These are phyloP conservation scores for Polymixis lichenea DNA, from an alignment of 2,888 invertebrate genomes.

Conservation along the genomic window DNA sequence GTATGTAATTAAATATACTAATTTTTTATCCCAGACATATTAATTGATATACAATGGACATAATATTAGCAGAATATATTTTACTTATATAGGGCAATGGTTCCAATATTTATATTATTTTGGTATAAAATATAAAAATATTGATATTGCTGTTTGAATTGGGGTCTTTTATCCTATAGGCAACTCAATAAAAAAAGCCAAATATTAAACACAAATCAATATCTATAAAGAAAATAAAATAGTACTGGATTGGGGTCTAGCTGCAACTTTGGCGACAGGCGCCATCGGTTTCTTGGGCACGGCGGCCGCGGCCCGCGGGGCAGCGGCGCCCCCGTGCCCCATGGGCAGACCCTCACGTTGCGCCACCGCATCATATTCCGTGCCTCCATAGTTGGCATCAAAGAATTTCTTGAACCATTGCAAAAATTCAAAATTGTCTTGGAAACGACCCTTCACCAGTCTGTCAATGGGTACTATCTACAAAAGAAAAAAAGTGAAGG, in stretches of 20 bases:
- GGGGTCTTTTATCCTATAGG: constrained; percentile 35
- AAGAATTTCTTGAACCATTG: constrained; percentile 99
- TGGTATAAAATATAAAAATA: constrained; percentile 49
- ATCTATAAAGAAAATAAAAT: constrained; percentile 79
- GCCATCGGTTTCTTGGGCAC: constrained; percentile 84
- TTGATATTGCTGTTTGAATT: constrained; percentile 35
- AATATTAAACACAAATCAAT: constrained; percentile 66
- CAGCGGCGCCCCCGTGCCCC: constrained; percentile 93
- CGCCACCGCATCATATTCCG: constrained; percentile 97
- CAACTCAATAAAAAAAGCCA: constrained; percentile 61
- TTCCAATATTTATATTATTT: constrained; percentile 61
- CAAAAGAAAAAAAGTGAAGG: constrained; percentile 87
- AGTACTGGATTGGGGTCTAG: constrained; percentile 92
- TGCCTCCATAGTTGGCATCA: constrained; percentile 99
- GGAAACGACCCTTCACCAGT: constrained; percentile 99
- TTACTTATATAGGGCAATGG: constrained; percentile 72
- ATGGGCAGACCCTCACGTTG: constrained; percentile 96
- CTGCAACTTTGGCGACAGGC: constrained; percentile 90
- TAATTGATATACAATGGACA: constrained; percentile 23
- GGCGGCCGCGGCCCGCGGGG: constrained; percentile 85
- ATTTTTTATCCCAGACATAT: constrained; percentile 20
- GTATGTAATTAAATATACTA: constrained; percentile 50
- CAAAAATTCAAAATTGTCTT: constrained; percentile 99
- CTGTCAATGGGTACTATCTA: constrained; percentile 98
- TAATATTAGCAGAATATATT: constrained; percentile 44